Evolutionary conservation across 2,113 vertebrate species (phyloP).

Genomic region (Nycticorax nycticorax): DNA sequence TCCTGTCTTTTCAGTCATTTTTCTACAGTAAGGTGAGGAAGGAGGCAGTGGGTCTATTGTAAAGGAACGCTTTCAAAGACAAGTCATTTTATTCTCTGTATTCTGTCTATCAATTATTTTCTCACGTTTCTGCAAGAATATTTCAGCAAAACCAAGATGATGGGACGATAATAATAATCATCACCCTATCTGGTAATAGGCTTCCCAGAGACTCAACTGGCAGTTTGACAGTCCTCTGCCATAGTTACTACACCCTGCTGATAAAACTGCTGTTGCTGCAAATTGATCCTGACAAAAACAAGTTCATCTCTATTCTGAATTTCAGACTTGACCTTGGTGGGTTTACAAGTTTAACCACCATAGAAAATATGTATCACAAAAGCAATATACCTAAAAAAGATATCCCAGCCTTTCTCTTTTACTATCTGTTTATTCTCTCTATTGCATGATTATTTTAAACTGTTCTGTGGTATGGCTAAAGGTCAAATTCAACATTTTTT

Average conservation of each 20-base stretch:
- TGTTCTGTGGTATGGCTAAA: background rate
- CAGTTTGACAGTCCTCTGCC: constrained; percentile 31
- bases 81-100: background rate
- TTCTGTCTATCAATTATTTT: background rate
- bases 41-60: background rate
- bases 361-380: constrained; percentile 22
- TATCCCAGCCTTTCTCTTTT: background rate
- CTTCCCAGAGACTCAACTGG: constrained; percentile 30
- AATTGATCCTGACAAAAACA: constrained; percentile 36
- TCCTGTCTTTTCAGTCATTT: background rate
- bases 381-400: background rate
- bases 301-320: constrained; percentile 11
- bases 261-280: constrained; percentile 44
- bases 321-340: constrained; percentile 48
- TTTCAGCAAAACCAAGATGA: background rate
- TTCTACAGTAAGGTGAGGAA: background rate
- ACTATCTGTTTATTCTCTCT: background rate
- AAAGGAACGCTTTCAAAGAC: background rate
- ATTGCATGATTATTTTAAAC: background rate
- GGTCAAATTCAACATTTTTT: background rate
- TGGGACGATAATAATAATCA: background rate
- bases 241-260: constrained; percentile 34
- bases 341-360: constrained; percentile 5
- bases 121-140: background rate
- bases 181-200: background rate